Conservation (phyloP, 2,797 vertebrate genomes). For the Syndactyla subalaris region DNA sequence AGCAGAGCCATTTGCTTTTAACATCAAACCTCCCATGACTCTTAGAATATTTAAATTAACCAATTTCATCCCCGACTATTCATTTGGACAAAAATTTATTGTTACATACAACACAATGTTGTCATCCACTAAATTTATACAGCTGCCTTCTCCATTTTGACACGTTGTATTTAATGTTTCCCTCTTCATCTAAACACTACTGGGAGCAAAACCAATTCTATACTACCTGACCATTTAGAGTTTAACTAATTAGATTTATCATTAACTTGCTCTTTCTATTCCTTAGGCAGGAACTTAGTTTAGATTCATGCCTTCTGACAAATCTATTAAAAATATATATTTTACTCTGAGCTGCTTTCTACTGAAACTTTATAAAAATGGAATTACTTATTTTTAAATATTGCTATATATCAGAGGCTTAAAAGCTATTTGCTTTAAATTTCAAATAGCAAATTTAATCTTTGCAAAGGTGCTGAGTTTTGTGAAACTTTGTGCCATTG, state of each 20-base stretch:
- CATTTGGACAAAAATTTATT: background rate
- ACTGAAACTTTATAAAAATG: background rate
- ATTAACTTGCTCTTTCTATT: background rate
- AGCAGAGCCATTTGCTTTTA: background rate
- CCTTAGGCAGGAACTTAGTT: background rate
- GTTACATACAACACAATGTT: background rate
- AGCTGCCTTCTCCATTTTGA: background rate
- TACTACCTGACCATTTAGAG: background rate
- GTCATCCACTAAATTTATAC: background rate
- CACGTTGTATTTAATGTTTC: background rate
- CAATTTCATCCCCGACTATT: background rate
- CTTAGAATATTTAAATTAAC: background rate
- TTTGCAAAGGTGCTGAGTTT: slow-evolving; percentile 11
- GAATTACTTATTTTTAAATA: background rate
- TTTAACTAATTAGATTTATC: background rate
- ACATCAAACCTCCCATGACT: fast-evolving
- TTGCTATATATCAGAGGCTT: background rate
- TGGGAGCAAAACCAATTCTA: background rate
- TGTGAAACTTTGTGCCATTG: background rate
- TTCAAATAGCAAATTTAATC: slow-evolving; percentile 32
- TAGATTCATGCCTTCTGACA: background rate
- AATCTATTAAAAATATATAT: background rate
- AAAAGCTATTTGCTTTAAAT: slow-evolving; percentile 24
- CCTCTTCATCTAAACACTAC: background rate
- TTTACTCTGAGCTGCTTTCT: background rate